Conservation (phyloP, 2,888 invertebrate genomes). For the Lymantria dispar region DNA sequence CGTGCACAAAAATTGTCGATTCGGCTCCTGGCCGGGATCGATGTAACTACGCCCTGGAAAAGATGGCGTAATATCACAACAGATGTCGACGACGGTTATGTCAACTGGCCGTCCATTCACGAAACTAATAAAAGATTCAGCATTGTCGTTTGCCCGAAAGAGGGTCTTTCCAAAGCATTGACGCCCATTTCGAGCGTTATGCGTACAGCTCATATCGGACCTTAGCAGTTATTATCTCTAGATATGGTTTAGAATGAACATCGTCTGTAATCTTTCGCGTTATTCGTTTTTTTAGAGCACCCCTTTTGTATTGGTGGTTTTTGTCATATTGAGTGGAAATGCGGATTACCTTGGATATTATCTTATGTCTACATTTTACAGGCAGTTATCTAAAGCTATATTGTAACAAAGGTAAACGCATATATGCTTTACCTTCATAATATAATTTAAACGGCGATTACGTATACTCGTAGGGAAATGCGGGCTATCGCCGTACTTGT, state of each 20-base stretch:
- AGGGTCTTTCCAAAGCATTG: conserved; percentile 65
- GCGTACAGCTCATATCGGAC: conserved; percentile 52
- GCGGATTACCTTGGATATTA: conserved; percentile 21
- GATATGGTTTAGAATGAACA: conserved; percentile 60
- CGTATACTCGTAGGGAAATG: conserved; percentile 1
- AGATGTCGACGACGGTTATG: conserved; percentile 79
- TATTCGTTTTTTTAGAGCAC: conserved; percentile 32
- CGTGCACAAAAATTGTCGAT: conserved; percentile 66
- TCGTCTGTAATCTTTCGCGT: conserved; percentile 42
- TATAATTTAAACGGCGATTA: conserved; percentile 20
- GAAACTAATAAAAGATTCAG: conserved; percentile 81
- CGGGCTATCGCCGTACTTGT: conserved; percentile 7
- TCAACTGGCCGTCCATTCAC: conserved; percentile 78
- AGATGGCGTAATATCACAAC: conserved; percentile 78
- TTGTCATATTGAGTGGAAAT: conserved; percentile 32
- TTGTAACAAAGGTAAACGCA: conserved; percentile 14
- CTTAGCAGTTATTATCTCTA: conserved; percentile 58
- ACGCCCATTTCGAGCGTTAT: conserved; percentile 49
- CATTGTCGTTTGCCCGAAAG: conserved; percentile 71
- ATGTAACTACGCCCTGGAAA: conserved; percentile 54
- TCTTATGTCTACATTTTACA: conserved; percentile 17
- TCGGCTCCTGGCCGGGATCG: conserved; percentile 51
- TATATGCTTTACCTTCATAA: conserved; percentile 11
- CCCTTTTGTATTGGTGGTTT: conserved; percentile 31
- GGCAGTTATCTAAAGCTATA: conserved; percentile 19